Evolutionary conservation across 2,888 invertebrate species (phyloP).

Genomic region (Tanypteryx hageni): DNA sequence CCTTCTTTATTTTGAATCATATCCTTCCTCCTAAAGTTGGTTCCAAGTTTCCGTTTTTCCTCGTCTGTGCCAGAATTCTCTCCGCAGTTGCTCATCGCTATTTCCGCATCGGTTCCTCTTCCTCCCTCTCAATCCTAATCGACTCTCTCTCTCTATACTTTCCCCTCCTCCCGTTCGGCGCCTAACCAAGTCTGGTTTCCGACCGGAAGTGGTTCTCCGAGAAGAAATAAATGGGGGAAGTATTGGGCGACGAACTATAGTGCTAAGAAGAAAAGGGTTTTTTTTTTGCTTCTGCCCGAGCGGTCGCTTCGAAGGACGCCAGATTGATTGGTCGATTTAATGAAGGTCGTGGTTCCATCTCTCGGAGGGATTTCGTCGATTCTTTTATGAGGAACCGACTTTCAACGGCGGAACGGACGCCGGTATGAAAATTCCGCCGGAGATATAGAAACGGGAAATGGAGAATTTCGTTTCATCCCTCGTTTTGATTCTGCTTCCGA

Average conservation of each 20-base stretch:
- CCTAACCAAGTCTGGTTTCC: background rate
- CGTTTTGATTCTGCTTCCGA: too few species aligned
- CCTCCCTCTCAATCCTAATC: background rate
- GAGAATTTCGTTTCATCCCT: too few species aligned
- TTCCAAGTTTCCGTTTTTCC: background rate
- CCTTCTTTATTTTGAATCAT: background rate
- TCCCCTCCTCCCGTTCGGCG: background rate
- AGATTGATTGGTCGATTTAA: background rate
- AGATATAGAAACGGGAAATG: too few species aligned
- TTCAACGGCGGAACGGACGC: background rate
- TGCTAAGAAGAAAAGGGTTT: background rate
- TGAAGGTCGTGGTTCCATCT: background rate
- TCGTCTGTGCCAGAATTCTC: background rate
- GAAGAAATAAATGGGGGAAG: background rate
- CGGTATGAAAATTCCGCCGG: background rate
- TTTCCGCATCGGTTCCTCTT: background rate
- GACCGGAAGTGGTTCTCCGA: background rate
- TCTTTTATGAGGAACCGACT: background rate
- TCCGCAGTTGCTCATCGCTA: background rate
- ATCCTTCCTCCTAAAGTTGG: background rate
- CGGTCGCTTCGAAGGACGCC: background rate
- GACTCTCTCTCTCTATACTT: background rate
- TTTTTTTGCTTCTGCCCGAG: background rate
- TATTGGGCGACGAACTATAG: background rate
- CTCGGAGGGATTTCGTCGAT: background rate